Conservation (phyloP, 2,888 invertebrate genomes). For the Ormyrus pomaceus region DNA sequence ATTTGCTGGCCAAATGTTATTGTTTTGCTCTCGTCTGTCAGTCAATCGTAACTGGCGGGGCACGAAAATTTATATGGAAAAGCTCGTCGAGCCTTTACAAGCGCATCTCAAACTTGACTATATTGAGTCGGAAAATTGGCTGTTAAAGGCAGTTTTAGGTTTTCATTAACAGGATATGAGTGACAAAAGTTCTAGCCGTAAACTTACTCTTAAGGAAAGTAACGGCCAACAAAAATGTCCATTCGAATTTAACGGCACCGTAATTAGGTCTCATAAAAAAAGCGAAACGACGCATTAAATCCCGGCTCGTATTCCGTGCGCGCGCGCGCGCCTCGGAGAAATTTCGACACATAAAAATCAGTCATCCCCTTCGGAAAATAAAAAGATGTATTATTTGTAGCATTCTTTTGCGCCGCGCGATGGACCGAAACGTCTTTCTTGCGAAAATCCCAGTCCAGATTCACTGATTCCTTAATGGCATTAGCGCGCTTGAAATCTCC, state of each 20-base stretch:
- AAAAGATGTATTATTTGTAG: not conserved
- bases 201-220: slow-evolving; percentile 45
- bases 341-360: slow-evolving; percentile 12
- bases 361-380: not conserved
- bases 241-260: slow-evolving; percentile 33
- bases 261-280: slow-evolving; percentile 52
- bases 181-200: slow-evolving; percentile 39
- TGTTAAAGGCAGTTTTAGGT: not conserved
- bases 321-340: slow-evolving; percentile 1
- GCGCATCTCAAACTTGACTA: not conserved
- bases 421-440: too few species aligned
- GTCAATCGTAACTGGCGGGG: too few species aligned
- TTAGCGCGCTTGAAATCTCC: not conserved
- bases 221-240: slow-evolving; percentile 46
- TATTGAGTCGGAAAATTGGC: not conserved
- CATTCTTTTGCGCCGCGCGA: too few species aligned
- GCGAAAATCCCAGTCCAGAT: too few species aligned
- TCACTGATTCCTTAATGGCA: too few species aligned
- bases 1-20: slow-evolving; percentile 27
- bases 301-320: slow-evolving; percentile 13
- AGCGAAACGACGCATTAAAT: slow-evolving; percentile 37
- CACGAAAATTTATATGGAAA: too few species aligned
- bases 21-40: too few species aligned
- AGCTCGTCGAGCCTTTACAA: not conserved
- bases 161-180: slow-evolving; percentile 38